Evolutionary conservation across 2,113 vertebrate genomes (phyloP), one percentile per base, ranked within the genome.

Genomic region (Penelope pileata): DNA sequence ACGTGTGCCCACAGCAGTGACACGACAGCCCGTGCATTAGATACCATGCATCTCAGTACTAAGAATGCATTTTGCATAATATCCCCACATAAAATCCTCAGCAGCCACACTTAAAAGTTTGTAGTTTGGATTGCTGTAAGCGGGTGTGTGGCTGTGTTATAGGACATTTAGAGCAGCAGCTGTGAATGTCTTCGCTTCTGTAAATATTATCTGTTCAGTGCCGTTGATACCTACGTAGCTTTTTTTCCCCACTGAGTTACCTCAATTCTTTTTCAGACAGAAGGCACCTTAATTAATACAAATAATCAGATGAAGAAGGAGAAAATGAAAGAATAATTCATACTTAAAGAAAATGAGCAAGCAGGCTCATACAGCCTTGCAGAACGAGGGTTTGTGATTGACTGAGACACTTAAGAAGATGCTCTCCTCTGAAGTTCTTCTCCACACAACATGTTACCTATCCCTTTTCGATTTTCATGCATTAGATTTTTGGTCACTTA

Each of bases 181-280:
- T 88, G 77, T 90, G 21, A 63, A 75, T 93, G 91, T 51, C 51
- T 86, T 88, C 51, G 38, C 64, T 78, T 93, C 62, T 84, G 40
- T 76, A 72, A 83, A 48, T 73, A 45, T 30, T 75, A 60, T 68
- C 83, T 56, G 4, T 54, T 78, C 60, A 68, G 4, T 60, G 40
- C 69, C 58, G n/a, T 91, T 91, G 78, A 4, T 64, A 42, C 72
- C 69, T 34, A 1, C 27, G 66, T 15, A 69, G 59, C 75, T 69
- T 58, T 56, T 63, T 92, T 89, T 91, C 58, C 72, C 38, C 73
- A 40, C 30, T 26, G 26, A 75, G 16, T 76, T 73, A 5, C 16
- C 64, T 59, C 38, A 73, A 45, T 82, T 62, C 23, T 72, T 94
- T 96, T 84, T 92, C 86, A 79, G 77, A 22, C 40, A 79, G 69